Evolutionary conservation across 2,797 vertebrate genomes (phyloP).

Genomic region (Synanceia verrucosa): DNA sequence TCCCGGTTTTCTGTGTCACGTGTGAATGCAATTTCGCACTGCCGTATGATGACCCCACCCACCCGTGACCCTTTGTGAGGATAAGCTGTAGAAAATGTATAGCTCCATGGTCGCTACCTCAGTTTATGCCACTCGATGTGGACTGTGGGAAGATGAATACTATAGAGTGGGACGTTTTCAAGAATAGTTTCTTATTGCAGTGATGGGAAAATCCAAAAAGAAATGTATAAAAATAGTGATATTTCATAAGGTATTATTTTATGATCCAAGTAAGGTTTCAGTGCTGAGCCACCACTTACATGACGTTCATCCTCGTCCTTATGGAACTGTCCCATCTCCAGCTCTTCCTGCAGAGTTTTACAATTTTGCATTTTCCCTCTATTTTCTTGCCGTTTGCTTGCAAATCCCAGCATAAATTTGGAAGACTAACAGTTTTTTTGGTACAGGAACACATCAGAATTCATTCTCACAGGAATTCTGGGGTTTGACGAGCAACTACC

Average conservation of each 20-base stretch:
- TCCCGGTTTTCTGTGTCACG: too few relatives aligned
- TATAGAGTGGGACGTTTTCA: not conserved
- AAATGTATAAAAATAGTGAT: conserved; percentile 3
- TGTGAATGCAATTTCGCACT: too few relatives aligned
- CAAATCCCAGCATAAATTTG: conserved; percentile 11
- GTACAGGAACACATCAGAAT: not conserved
- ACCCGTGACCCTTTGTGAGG: too few relatives aligned
- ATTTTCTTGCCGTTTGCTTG: not conserved
- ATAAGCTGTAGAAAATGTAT: too few relatives aligned
- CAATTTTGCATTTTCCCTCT: not conserved
- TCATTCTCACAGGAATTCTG: conserved; percentile 9
- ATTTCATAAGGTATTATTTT: conserved; percentile 17
- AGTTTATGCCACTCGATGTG: not conserved
- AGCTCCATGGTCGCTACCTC: too few relatives aligned
- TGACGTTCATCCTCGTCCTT: conserved; percentile 5
- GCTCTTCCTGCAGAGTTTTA: conserved; percentile 12
- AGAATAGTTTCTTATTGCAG: conserved; percentile 2
- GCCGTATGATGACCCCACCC: too few relatives aligned
- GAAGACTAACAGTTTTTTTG: not conserved
- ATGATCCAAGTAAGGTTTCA: not conserved
- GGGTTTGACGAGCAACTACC: not conserved
- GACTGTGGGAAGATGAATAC: not conserved
- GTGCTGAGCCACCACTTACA: conserved; percentile 5
- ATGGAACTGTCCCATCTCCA: not conserved
- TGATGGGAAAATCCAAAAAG: not conserved